Percentiles rank a stretch among this genome's conserved stretches.
These are phyloP conservation scores for Spodoptera frugiperda DNA, from an alignment of 1,140 invertebrate species.

Conservation along the genomic window DNA sequence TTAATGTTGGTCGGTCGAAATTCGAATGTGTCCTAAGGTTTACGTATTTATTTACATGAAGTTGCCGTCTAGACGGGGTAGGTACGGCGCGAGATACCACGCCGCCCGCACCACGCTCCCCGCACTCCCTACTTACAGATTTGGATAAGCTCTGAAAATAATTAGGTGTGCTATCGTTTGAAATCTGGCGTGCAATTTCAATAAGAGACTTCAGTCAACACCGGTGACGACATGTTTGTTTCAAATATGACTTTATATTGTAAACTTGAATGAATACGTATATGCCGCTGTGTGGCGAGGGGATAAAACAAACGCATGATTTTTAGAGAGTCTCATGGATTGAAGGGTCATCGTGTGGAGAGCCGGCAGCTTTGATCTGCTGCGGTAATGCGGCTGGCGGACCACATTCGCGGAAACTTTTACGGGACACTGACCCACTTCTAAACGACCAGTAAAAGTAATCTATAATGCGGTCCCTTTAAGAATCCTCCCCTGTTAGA, in stretches of 20 bases:
- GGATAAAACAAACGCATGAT: conserved; percentile 61
- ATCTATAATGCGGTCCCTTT: conserved; percentile 61
- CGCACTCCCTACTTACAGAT: conserved; percentile 16
- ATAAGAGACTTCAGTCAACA: background rate
- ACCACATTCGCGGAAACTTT: conserved; percentile 79
- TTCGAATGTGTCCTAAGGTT: conserved; percentile 47
- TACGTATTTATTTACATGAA: conserved; percentile 52
- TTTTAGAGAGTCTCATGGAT: conserved; percentile 59
- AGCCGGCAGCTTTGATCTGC: conserved; percentile 74
- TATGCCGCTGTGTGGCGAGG: conserved; percentile 7
- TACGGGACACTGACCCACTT: conserved; percentile 81
- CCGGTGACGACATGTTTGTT: conserved; percentile 1
- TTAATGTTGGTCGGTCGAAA: conserved; percentile 46
- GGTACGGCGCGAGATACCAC: conserved; percentile 37
- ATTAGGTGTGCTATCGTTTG: conserved; percentile 48
- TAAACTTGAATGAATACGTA: conserved; percentile 1
- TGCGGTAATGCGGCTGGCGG: conserved; percentile 66
- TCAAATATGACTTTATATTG: conserved; percentile 29
- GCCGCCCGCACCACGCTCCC: conserved; percentile 4
- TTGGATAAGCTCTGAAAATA: conserved; percentile 63
- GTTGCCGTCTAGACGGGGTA: conserved; percentile 48
- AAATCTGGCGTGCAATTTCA: too few species aligned
- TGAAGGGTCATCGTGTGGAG: conserved; percentile 61
- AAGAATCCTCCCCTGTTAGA: conserved; percentile 54
- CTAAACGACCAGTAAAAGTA: conserved; percentile 67